Conservation (phyloP, 2,113 vertebrate genomes). For the Pseudonaja textilis region DNA sequence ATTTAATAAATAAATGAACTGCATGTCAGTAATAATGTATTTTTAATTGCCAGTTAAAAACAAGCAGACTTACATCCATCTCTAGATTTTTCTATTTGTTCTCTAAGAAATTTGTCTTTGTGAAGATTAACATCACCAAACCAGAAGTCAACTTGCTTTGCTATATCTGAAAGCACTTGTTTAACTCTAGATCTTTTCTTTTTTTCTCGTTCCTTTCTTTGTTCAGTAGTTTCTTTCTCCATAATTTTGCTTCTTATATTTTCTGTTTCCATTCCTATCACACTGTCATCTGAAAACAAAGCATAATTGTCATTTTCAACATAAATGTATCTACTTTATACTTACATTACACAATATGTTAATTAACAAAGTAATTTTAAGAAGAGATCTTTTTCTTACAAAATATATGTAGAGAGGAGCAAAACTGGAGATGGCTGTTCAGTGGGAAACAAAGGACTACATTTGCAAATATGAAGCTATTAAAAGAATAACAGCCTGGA, state of each 20-base stretch:
- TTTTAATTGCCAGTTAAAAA: background rate
- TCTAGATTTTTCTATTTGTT: constrained; percentile 89
- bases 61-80: constrained; percentile 86
- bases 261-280: constrained; percentile 76
- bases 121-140: constrained; percentile 96
- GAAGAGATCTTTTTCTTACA: background rate
- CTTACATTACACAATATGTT: background rate
- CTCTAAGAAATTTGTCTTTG: constrained; percentile 90
- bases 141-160: constrained; percentile 97
- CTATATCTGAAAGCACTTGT: constrained; percentile 90
- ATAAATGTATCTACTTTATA: background rate
- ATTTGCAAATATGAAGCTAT: background rate
- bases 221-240: constrained; percentile 69
- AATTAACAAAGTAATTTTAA: background rate
- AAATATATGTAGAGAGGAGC: background rate
- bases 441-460: background rate
- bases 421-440: background rate
- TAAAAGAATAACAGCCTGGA: background rate
- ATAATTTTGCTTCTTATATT: constrained; percentile 55
- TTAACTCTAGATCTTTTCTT: constrained; percentile 96
- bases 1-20: background rate
- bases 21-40: background rate
- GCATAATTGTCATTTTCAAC: background rate
- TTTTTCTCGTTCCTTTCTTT: constrained; percentile 87
- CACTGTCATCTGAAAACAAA: constrained; percentile 24